Conservation (phyloP, 1,140 invertebrate genomes). For the Lordiphosa collinella region DNA sequence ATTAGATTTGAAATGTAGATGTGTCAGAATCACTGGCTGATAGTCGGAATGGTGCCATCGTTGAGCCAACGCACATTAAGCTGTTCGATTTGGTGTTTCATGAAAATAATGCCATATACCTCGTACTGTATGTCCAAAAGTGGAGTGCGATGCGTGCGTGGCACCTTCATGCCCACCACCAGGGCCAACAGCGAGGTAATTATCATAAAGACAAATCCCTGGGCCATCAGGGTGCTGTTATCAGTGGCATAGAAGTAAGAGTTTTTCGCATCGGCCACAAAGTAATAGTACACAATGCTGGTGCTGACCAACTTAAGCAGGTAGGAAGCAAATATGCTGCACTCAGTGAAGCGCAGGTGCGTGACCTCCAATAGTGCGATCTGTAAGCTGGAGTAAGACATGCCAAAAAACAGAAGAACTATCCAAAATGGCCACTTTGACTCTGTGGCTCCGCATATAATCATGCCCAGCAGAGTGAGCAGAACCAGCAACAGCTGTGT, state of each 20-base stretch:
- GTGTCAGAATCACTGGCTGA: conserved; percentile 39
- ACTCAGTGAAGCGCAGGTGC: conserved; percentile 62
- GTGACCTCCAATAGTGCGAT: conserved; percentile 63
- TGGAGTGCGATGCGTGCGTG: conserved; percentile 53
- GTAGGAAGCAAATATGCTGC: conserved; percentile 50
- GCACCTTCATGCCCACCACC: conserved; percentile 72
- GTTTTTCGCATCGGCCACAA: conserved; percentile 58
- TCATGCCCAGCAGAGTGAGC: conserved; percentile 60
- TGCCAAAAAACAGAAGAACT: conserved; percentile 58
- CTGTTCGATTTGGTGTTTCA: conserved; percentile 76
- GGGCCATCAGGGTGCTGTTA: conserved; percentile 65
- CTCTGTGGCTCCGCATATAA: conserved; percentile 49
- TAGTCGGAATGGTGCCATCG: conserved; percentile 75
- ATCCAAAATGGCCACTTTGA: conserved; percentile 62
- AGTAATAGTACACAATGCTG: conserved; percentile 61
- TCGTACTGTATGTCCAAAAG: conserved; percentile 71
- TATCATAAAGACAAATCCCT: conserved; percentile 71
- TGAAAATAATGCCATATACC: conserved; percentile 71
- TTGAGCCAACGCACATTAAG: conserved; percentile 70
- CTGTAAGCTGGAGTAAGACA: conserved; percentile 63
- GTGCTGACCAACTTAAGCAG: conserved; percentile 56
- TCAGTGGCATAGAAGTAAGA: conserved; percentile 71
- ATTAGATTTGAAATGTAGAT: not conserved
- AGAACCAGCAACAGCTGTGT: conserved; percentile 47
- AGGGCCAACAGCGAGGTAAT: conserved; percentile 63